phyloP scores from a whole-genome alignment of 2,113 vertebrate genomes.

The Nibea coibor region DNA sequence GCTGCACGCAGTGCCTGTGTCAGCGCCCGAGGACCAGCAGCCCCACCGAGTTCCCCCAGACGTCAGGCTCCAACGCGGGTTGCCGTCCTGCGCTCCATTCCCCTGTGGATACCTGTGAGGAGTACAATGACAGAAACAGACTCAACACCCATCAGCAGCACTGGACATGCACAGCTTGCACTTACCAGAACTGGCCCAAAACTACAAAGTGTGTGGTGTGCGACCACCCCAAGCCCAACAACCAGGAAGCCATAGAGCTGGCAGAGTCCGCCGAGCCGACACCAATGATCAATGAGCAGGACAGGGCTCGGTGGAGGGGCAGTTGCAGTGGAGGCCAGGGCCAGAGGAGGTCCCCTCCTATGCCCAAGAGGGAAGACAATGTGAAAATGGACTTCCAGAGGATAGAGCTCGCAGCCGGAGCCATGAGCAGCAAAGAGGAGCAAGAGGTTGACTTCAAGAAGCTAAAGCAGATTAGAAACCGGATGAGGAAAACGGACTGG shows the following conservation, averaged over 20 bases:
- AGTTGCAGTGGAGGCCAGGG: conserved; percentile 87
- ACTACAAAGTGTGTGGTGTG: conserved; percentile 94
- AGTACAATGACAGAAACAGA: conserved; percentile 98
- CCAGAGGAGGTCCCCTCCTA: conserved; percentile 91
- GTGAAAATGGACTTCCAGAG: conserved; percentile 96
- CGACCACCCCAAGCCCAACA: conserved; percentile 91
- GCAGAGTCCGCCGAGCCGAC: conserved; percentile 90
- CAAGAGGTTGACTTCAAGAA: conserved; percentile 94
- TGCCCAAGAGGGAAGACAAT: conserved; percentile 87
- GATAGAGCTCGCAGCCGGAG: conserved; percentile 90
- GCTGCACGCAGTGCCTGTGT: conserved; percentile 97
- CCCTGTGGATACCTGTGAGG: conserved; percentile 93
- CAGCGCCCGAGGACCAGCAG: conserved; percentile 89
- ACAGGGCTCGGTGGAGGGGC: conserved; percentile 89
- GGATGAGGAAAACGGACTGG: conserved; percentile 98
- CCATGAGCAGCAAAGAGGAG: conserved; percentile 89
- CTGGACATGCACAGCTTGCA: conserved; percentile 95
- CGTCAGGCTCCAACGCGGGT: conserved; percentile 88
- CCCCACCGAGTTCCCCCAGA: conserved; percentile 92
- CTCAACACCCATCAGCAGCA: conserved; percentile 91
- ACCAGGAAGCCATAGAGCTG: conserved; percentile 87
- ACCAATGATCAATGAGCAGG: conserved; percentile 93
- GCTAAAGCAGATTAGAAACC: conserved; percentile 97
- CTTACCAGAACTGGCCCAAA: conserved; percentile 96
- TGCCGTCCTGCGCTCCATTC: conserved; percentile 86